Conservation (phyloP, 2,888 invertebrate species). For the Amblyteles armatorius region DNA sequence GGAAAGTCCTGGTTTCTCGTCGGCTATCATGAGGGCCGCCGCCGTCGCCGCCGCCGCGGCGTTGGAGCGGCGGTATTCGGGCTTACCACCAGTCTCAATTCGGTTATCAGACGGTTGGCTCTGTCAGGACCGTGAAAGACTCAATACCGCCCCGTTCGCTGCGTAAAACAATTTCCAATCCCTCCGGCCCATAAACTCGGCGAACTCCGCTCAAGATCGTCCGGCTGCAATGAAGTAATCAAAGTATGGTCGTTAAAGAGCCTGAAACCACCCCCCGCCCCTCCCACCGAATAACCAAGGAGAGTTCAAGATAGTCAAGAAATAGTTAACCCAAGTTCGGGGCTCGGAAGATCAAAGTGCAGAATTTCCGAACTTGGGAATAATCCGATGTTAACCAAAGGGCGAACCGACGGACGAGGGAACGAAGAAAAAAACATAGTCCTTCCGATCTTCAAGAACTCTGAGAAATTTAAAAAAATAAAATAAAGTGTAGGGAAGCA, state of each 20-base stretch:
- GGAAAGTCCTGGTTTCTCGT: conserved; percentile 65
- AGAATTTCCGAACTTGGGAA: neutral
- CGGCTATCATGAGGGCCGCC: conserved; percentile 62
- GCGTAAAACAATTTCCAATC: conserved; percentile 31
- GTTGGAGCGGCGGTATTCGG: conserved; percentile 60
- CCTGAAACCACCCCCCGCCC: neutral
- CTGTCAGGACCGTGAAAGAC: conserved; percentile 36
- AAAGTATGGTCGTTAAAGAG: neutral
- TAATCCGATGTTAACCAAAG: neutral
- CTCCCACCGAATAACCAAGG: neutral
- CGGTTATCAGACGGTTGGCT: conserved; percentile 61
- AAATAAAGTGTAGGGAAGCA: neutral
- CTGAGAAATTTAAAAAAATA: neutral
- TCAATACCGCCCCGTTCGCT: neutral
- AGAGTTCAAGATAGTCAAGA: conserved; percentile 43
- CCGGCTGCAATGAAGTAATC: neutral
- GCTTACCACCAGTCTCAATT: conserved; percentile 66
- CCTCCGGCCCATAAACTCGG: neutral
- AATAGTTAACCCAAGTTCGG: conserved; percentile 13
- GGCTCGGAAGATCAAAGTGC: neutral
- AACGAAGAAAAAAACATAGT: too few relatives aligned
- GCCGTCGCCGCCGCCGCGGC: neutral
- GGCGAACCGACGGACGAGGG: too few relatives aligned
- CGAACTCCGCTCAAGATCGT: conserved; percentile 48
- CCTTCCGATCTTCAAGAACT: too few relatives aligned